phyloP scores from a whole-genome alignment of 1,140 invertebrate species.

The Cataglyphis hispanica region DNA sequence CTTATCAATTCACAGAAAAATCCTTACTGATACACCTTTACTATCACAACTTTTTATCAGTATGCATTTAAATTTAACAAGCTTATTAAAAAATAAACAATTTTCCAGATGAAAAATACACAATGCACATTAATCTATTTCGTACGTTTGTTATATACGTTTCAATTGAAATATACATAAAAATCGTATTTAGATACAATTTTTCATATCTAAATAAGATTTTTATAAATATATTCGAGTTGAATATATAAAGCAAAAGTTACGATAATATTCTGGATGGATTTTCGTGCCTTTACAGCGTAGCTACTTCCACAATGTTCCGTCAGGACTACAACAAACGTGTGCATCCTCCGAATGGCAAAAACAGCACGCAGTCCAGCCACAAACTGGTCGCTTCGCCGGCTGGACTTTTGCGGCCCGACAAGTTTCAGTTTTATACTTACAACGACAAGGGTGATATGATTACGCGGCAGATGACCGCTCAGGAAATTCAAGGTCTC shows the following conservation, averaged over 20 bases:
- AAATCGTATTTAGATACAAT: too few species aligned
- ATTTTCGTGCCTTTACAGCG: conserved; percentile 81
- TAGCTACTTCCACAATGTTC: conserved; percentile 88
- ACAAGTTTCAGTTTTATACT: conserved; percentile 94
- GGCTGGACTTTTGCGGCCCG: conserved; percentile 91
- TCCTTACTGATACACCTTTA: not conserved
- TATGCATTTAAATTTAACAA: not conserved
- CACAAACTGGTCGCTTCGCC: conserved; percentile 88
- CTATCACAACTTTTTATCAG: not conserved
- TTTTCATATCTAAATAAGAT: too few species aligned
- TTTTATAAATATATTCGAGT: too few species aligned
- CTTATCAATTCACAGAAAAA: conserved; percentile 14
- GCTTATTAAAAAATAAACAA: not conserved
- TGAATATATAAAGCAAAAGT: not conserved
- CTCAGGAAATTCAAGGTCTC: conserved; percentile 93
- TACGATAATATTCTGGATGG: not conserved
- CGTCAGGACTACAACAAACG: conserved; percentile 40
- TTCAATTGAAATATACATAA: not conserved
- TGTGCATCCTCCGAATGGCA: conserved; percentile 83
- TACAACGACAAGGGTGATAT: conserved; percentile 93
- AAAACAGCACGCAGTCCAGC: conserved; percentile 52
- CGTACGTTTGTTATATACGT: not conserved
- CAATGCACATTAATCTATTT: not conserved
- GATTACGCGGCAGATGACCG: conserved; percentile 93
- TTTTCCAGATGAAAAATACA: conserved; percentile 11